phyloP scores from a whole-genome alignment of 2,113 vertebrate species.

The Catharus bicknelli region DNA sequence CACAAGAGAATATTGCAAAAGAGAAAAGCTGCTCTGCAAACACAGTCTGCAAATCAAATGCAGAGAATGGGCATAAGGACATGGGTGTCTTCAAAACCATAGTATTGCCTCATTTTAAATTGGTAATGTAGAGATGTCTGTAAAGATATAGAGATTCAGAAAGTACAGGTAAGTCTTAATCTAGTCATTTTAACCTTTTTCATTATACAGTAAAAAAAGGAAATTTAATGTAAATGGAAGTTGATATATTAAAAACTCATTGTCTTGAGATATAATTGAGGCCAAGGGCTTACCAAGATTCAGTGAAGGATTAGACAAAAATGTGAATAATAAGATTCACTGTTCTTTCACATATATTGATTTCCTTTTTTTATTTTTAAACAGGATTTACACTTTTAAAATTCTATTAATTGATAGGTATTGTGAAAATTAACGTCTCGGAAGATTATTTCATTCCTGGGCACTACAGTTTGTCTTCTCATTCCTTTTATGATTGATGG shows the following conservation, averaged over 20 bases:
- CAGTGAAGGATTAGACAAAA: neutral
- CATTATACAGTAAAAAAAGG: neutral
- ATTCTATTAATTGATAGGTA: neutral
- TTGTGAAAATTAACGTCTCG: neutral
- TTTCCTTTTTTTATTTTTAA: neutral
- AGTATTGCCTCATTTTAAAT: neutral
- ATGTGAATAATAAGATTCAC: neutral
- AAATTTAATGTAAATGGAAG: neutral
- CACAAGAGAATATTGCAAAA: neutral
- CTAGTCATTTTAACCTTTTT: neutral
- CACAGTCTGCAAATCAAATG: neutral
- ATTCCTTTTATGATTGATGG: neutral
- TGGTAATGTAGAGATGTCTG: neutral
- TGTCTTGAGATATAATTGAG: neutral
- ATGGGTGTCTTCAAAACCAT: neutral
- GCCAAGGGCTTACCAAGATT: neutral
- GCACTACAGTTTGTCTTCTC: neutral
- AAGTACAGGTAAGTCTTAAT: neutral
- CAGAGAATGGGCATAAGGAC: neutral
- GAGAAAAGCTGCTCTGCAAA: neutral
- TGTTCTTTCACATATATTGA: neutral
- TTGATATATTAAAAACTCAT: neutral
- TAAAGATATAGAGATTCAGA: neutral
- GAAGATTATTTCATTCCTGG: neutral
- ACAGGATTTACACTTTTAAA: neutral